Evolutionary conservation across 37 sponge, comb jelly and placozoan species (phyloP).

Genomic region (Tethya wilhelma): DNA sequence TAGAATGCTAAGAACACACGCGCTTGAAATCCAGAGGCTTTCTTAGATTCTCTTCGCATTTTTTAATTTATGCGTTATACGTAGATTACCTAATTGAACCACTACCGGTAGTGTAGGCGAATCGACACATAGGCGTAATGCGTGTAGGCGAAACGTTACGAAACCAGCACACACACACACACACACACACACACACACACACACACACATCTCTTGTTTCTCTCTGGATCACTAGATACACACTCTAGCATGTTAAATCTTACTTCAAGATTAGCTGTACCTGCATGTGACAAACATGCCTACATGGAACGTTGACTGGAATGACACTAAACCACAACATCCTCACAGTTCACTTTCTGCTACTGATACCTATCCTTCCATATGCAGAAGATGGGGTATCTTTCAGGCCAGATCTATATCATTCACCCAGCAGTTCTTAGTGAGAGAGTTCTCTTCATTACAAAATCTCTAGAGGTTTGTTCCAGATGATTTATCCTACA

Average conservation of each 20-base stretch:
- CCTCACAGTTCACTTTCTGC: not conserved
- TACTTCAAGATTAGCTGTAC: slow-evolving; percentile 16
- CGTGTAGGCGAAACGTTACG: too few relatives aligned
- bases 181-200: not conserved
- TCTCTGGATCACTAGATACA: not conserved
- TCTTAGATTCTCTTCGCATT: too few relatives aligned
- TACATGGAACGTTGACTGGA: not conserved
- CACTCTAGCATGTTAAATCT: slow-evolving; percentile 12
- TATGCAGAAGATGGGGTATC: not conserved
- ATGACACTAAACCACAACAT: not conserved
- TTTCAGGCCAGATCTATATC: not conserved
- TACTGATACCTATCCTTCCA: not conserved
- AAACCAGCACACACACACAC: too few relatives aligned
- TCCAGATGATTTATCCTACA: not conserved
- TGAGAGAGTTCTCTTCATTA: not conserved
- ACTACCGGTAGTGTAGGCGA: too few relatives aligned
- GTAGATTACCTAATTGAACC: too few relatives aligned
- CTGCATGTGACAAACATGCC: not conserved
- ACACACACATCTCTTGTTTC: too few relatives aligned
- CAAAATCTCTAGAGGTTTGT: not conserved
- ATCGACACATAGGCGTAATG: too few relatives aligned
- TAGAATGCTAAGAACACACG: too few relatives aligned
- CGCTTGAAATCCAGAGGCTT: too few relatives aligned
- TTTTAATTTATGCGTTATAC: too few relatives aligned
- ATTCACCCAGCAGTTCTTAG: not conserved